phyloP scores from a whole-genome alignment of 2,888 invertebrate genomes.

The Cataglyphis cursor region DNA sequence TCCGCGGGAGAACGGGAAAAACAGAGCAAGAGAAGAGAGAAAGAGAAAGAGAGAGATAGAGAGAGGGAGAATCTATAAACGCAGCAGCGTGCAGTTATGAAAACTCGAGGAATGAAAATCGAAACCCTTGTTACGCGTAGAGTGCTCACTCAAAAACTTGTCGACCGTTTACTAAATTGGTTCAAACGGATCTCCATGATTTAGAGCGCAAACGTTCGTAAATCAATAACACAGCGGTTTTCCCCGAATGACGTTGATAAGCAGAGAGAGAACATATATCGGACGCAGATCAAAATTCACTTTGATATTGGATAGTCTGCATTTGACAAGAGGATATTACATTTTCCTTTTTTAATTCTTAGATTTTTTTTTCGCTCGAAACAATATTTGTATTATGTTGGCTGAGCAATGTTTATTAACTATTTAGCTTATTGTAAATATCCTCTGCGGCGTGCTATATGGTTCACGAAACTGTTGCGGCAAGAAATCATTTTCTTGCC shows the following conservation, averaged over 20 bases:
- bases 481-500: conserved; percentile 32
- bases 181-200: conserved; percentile 36
- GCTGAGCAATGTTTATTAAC: background rate
- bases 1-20: background rate
- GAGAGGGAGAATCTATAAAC: background rate
- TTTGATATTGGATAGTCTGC: conserved; percentile 1
- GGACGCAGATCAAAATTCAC: conserved; percentile 1
- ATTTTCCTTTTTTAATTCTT: background rate
- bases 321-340: background rate
- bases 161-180: conserved; percentile 45
- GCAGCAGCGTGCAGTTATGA: conserved; percentile 40
- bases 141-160: conserved; percentile 45
- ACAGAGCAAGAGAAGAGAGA: background rate
- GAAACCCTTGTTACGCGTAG: conserved; percentile 34
- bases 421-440: conserved; percentile 21
- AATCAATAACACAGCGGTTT: conserved; percentile 5
- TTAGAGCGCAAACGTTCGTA: conserved; percentile 35
- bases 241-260: conserved; percentile 15
- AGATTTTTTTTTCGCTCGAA: background rate
- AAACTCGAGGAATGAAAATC: conserved; percentile 43
- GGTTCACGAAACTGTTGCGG: conserved; percentile 1
- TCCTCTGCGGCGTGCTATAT: background rate
- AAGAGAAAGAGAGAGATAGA: background rate
- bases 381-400: conserved; percentile 3
- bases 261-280: background rate